Evolutionary conservation across 1,140 invertebrate genomes (phyloP).

Genomic region (Acromyrmex charruanus): DNA sequence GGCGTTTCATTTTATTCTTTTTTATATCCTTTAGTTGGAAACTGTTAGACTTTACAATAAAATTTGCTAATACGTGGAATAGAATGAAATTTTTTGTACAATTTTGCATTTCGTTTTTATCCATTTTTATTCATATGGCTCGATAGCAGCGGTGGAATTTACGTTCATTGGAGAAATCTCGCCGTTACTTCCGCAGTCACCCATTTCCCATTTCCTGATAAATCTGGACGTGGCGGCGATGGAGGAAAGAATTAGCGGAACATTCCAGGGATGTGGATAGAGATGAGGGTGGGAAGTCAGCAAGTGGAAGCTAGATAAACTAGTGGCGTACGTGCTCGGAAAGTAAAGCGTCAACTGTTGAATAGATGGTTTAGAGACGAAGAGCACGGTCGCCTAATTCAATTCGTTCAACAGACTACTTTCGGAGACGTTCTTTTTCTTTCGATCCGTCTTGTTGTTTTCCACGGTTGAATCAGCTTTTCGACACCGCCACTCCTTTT

Average conservation of each 20-base stretch:
- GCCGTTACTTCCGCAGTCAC: conserved; percentile 23
- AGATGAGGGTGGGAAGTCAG: conserved; percentile 24
- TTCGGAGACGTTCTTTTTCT: conserved; percentile 50
- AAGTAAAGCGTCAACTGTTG: conserved; percentile 79
- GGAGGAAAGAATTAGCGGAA: conserved; percentile 22
- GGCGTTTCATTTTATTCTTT: background rate
- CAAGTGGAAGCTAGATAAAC: conserved; percentile 66
- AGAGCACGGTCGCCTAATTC: conserved; percentile 80
- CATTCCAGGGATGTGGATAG: conserved; percentile 7
- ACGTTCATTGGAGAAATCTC: conserved; percentile 16
- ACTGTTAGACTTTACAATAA: background rate
- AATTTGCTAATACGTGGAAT: background rate
- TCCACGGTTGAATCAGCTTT: conserved; percentile 28
- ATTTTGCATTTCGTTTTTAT: background rate
- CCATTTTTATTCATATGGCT: background rate
- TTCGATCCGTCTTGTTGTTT: conserved; percentile 33
- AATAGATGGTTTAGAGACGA: conserved; percentile 79
- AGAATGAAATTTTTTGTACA: background rate
- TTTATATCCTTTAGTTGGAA: background rate
- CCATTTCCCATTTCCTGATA: conserved; percentile 5
- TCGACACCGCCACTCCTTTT: conserved; percentile 1
- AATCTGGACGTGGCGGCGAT: conserved; percentile 17
- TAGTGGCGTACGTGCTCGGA: conserved; percentile 76
- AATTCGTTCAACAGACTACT: conserved; percentile 78
- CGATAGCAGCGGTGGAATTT: background rate